These are phyloP conservation scores for Ormyrus labotus DNA, from an alignment of 2,888 invertebrate species.

Conservation along the genomic window DNA sequence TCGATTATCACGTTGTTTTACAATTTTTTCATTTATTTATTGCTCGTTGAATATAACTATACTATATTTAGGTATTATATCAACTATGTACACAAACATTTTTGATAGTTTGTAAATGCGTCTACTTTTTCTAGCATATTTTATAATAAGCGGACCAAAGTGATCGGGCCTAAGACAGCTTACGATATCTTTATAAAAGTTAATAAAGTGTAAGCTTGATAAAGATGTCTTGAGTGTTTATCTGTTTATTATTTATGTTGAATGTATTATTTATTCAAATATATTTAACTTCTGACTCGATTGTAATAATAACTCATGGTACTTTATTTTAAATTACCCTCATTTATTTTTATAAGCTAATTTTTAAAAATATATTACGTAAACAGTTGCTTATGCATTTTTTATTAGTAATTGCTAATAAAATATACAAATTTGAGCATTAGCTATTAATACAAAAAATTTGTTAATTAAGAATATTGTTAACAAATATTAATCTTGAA, in stretches of 20 bases:
- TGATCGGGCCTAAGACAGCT: conserved; percentile 55
- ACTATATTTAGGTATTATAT: conserved; percentile 41
- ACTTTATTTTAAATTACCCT: conserved; percentile 7
- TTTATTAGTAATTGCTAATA: conserved; percentile 10
- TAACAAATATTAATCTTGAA: neutral
- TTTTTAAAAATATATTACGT: neutral
- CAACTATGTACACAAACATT: conserved; percentile 41
- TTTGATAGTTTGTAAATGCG: conserved; percentile 55
- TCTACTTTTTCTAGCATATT: conserved; percentile 54
- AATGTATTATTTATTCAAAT: conserved; percentile 57
- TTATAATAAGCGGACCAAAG: conserved; percentile 55
- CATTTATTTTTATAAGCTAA: neutral
- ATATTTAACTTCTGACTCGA: conserved; percentile 44
- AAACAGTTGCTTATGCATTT: neutral
- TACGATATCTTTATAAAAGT: conserved; percentile 51
- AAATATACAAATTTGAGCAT: neutral
- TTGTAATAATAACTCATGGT: conserved; percentile 17
- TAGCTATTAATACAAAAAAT: conserved; percentile 24
- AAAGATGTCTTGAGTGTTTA: conserved; percentile 52
- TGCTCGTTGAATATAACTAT: conserved; percentile 44
- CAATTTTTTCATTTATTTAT: conserved; percentile 54
- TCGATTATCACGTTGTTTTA: conserved; percentile 45
- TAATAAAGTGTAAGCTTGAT: conserved; percentile 37
- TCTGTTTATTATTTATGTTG: conserved; percentile 52
- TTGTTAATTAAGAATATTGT: conserved; percentile 18